phyloP scores from a whole-genome alignment of 2,113 vertebrate genomes.

The Rhinogobius similis region DNA sequence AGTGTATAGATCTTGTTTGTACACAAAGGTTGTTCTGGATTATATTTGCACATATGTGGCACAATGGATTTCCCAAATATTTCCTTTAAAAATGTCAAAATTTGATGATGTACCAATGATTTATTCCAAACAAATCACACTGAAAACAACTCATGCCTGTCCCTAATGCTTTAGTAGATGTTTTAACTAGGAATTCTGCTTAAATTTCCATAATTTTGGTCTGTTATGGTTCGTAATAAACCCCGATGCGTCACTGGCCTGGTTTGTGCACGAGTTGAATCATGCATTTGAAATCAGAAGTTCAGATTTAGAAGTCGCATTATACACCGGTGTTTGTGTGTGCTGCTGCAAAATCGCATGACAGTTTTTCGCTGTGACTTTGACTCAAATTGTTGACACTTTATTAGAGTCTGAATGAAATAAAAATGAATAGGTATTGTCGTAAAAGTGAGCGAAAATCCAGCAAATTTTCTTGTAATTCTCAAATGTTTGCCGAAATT shows the following conservation, averaged over 20 bases:
- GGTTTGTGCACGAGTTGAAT: constrained; percentile 26
- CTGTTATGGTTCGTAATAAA: constrained; percentile 32
- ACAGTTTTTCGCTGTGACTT: background rate
- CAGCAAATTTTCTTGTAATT: too few species aligned
- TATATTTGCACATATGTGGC: constrained; percentile 61
- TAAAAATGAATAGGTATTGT: background rate
- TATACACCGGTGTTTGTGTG: background rate
- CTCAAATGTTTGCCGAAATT: too few species aligned
- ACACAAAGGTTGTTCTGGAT: constrained; percentile 18
- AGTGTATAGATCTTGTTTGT: background rate
- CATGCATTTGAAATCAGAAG: constrained; percentile 9
- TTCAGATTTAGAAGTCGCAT: constrained; percentile 7
- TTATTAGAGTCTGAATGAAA: background rate
- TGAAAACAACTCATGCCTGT: constrained; percentile 48
- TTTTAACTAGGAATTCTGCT: constrained; percentile 31
- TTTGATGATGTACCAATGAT: constrained; percentile 58
- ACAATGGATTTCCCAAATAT: constrained; percentile 35
- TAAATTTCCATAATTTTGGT: constrained; percentile 39
- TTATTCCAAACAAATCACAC: constrained; percentile 63
- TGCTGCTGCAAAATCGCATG: constrained; percentile 23
- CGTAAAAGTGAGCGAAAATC: too few species aligned
- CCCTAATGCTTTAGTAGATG: constrained; percentile 34
- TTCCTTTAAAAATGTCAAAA: constrained; percentile 30
- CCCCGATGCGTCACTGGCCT: constrained; percentile 31
- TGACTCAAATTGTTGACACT: background rate